These are phyloP conservation scores for Caprella mutica DNA, from an alignment of 2,888 invertebrate species.

Conservation along the genomic window DNA sequence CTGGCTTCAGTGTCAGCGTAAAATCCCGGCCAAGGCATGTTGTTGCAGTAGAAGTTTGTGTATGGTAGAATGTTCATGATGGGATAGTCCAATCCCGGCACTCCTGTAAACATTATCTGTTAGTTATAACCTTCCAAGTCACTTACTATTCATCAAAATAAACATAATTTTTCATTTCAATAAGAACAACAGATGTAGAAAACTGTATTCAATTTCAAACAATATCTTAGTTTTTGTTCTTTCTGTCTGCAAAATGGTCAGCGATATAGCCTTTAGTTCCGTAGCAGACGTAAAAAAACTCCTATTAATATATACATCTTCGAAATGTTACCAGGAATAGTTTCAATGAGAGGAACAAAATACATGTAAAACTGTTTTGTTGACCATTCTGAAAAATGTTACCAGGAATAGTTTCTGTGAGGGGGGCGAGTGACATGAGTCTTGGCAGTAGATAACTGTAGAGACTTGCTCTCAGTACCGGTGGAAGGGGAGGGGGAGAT, in stretches of 20 bases:
- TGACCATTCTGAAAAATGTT: no score
- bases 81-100: slow-evolving; percentile 34
- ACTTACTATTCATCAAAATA: no score
- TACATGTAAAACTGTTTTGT: no score
- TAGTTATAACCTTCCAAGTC: no score
- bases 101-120: slow-evolving; percentile 21
- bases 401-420: slow-evolving; percentile 8
- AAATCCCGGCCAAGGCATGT: slow-evolving; percentile 34
- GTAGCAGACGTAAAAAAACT: background rate
- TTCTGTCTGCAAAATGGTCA: background rate
- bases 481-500: slow-evolving; percentile 21
- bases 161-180: no score
- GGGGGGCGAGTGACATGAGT: slow-evolving; percentile 24
- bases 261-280: no score
- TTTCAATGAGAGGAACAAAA: no score
- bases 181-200: no score
- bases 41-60: slow-evolving; percentile 33
- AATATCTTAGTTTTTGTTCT: background rate
- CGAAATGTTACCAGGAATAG: no score
- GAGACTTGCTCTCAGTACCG: slow-evolving; percentile 23
- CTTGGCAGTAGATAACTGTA: slow-evolving; percentile 29
- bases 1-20: slow-evolving; percentile 33
- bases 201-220: no score
- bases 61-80: slow-evolving; percentile 30
- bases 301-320: no score